Base-by-base conservation (phyloP, 92 coral and sea anemone species). In the Siderastrea radians region DNA sequence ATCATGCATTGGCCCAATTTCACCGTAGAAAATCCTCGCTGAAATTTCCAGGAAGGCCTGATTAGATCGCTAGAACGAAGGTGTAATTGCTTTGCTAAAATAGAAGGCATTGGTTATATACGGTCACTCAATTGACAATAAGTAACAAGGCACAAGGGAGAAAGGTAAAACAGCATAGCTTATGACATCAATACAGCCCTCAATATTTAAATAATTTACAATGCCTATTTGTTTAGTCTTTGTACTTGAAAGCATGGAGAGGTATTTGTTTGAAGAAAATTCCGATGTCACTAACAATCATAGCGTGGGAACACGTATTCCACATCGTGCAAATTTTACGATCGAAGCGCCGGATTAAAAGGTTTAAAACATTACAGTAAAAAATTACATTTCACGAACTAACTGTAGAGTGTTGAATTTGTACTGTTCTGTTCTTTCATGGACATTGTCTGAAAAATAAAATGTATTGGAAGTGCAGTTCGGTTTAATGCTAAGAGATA, bases 261-360 rank as follows among this genome's bases (percentile, higher is more conserved):
- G 5, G 58, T 13, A 45, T 58, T 77, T 77, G 81, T 59, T 77
- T 77, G 49, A 79, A 50, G 72, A 65, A 79, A 49, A 79, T 79
- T 79, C 84, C 84, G 60, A 72, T 15, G 62, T 79, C 84, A 64
- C 84, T 64, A 79, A 79, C 68, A 79, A 64, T 79, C 72, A 79
- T 9, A 79, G 10, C 12, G 15, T 14, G 26, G 0, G 54, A 59
- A 77, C 1, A 1, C 51, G 14, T 79, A 53, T 4, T 5, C 82
- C 38, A 26, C 46, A 49, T 10, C n/a, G 7, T 19, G 4, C 1
- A 16, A 64, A 60, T 45, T 62, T 19, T 1, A 64, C 17, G 26
- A 47, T 47, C 49, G 53, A 52, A 46, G 7, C 6, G 54, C 53
- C 38, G 47, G 68, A 6, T 11, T 44, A 3, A 9, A 76, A 7